Percentiles rank a stretch among this genome's conserved stretches.
These are phyloP conservation scores for Ploceus nigricollis DNA, from an alignment of 2,113 vertebrate genomes.

Conservation along the genomic window DNA sequence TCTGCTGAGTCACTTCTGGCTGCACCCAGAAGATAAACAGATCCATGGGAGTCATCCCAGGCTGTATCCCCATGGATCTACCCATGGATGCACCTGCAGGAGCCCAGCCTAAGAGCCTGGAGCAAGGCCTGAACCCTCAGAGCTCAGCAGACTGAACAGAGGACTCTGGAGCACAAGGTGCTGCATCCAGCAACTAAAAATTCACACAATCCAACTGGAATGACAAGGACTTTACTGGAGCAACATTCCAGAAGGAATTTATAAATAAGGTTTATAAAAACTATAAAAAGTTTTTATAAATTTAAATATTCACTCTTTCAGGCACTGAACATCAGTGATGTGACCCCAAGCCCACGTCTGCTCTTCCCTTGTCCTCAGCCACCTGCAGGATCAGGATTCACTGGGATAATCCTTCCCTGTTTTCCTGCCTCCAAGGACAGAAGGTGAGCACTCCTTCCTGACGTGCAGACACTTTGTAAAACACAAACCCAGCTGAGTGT, in stretches of 20 bases:
- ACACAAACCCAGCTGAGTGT: background rate
- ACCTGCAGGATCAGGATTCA: background rate
- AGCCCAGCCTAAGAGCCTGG: background rate
- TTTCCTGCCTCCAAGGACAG: background rate
- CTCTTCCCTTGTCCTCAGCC: background rate
- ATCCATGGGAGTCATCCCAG: background rate
- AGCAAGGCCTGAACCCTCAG: background rate
- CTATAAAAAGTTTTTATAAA: background rate
- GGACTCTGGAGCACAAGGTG: background rate
- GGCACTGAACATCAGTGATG: fast-evolving
- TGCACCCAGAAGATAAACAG: background rate
- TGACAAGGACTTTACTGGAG: background rate
- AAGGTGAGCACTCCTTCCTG: fast-evolving
- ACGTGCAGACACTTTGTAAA: fast-evolving
- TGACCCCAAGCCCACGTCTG: background rate
- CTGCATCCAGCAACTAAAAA: background rate
- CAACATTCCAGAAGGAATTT: background rate
- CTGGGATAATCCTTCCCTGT: background rate
- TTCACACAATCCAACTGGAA: background rate
- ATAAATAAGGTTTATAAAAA: background rate
- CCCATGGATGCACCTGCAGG: background rate
- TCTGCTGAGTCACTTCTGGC: background rate
- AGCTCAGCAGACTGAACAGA: background rate
- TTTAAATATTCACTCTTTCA: background rate
- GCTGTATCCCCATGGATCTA: background rate